Base-by-base conservation (phyloP, 2,797 vertebrate species). In the Triplophysa yarkandensis region DNA sequence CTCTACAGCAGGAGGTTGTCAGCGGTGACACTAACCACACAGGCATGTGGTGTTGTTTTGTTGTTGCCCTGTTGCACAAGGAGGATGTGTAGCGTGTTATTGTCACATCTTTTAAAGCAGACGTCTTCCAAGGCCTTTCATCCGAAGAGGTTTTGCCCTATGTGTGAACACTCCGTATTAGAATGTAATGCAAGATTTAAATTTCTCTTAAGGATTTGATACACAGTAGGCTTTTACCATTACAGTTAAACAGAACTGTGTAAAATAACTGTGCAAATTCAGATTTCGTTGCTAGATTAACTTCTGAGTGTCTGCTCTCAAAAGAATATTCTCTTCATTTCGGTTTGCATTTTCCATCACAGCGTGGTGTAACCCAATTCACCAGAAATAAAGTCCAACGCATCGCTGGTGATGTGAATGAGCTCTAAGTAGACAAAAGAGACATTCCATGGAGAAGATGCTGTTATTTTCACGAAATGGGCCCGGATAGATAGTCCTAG, bases 1-100 rank as follows among this genome's bases (percentile, higher is more conserved):
- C 55, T 74, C 30, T 43, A 6, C 57, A 4, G 61, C 46, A 64
- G 74, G 77, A 82, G 32, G 76, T 25, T 62, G 76, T 66, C 69
- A 77, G 55, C n/a, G 2, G 62, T 72, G 76, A 72, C 69, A 72
- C 63, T 6, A 27, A 67, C 32, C 76, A 65, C 75, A 71, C 50
- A 50, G 63, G 67, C 23, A 32, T 44, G 65, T 66, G 76, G 58
- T 65, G 52, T 48, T 67, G 52, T 61, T 61, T 30, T 77, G 50
- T 48, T 60, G 62, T 58, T 25, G 25, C 21, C 50, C 27, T 34
- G 66, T 57, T 67, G 58, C n/a, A 36, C 28, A 46, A 28, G 41
- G 36, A 44, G 39, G 16, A 64, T 61, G n/a, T 16, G 32, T 13
- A 11, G 8, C 17, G 32, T 44, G 30, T 68, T 66, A 60, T 39